Conservation (phyloP, 2,888 invertebrate genomes). For the Cancer borealis region DNA sequence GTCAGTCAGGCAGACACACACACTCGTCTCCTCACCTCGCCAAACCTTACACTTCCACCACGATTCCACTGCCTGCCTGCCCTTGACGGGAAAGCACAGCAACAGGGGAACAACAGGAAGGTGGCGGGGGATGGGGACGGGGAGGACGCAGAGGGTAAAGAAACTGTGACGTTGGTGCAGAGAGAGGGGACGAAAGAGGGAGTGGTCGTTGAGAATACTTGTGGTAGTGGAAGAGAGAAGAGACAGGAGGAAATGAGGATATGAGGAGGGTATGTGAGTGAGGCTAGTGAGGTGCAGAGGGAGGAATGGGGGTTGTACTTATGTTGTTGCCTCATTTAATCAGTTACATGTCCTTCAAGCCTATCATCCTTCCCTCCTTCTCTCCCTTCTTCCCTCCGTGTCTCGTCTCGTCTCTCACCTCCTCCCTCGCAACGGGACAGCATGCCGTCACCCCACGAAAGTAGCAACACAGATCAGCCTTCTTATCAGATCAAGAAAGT, state of each 20-base stretch:
- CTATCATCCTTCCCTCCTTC: background rate
- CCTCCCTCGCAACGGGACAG: background rate
- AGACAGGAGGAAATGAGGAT: background rate
- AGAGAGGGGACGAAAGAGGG: background rate
- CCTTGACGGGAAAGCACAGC: background rate
- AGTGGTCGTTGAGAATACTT: background rate
- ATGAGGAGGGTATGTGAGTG: background rate
- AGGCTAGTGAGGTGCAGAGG: background rate
- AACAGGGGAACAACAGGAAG: background rate
- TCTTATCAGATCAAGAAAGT: slow-evolving; percentile 12
- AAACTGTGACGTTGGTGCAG: background rate
- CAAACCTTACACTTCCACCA: background rate
- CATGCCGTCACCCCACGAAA: background rate
- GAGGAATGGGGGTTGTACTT: too few relatives aligned
- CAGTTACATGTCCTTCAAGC: background rate
- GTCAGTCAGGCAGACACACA: background rate
- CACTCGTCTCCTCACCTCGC: background rate
- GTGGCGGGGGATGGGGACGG: background rate
- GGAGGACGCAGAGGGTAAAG: background rate
- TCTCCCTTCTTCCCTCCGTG: background rate
- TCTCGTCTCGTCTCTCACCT: background rate
- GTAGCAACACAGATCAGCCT: background rate
- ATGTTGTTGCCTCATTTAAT: background rate
- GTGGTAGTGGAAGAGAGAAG: background rate
- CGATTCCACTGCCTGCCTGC: background rate